These are phyloP conservation scores for Telenomus remus DNA, from an alignment of 1,140 invertebrate genomes.

Conservation along the genomic window DNA sequence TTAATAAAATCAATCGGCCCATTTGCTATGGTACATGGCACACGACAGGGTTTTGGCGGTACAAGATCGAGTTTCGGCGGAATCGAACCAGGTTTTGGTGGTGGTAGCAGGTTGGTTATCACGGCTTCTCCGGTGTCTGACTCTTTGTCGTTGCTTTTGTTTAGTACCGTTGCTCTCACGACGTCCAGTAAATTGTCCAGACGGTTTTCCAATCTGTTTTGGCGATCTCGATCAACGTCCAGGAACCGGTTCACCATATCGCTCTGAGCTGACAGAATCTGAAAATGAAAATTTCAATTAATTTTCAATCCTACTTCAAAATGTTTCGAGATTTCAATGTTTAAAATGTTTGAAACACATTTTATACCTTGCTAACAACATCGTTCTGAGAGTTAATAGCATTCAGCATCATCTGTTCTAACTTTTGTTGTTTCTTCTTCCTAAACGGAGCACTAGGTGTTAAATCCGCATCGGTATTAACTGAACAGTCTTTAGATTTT, in stretches of 20 bases:
- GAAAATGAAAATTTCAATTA: slow-evolving; percentile 10
- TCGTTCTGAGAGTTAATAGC: slow-evolving; percentile 74
- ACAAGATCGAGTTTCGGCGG: slow-evolving; percentile 72
- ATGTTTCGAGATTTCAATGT: too few relatives aligned
- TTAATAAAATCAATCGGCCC: slow-evolving; percentile 64
- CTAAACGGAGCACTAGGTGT: slow-evolving; percentile 67
- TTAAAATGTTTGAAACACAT: too few relatives aligned
- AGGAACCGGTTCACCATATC: slow-evolving; percentile 70
- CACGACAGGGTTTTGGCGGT: slow-evolving; percentile 72
- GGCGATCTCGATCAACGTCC: slow-evolving; percentile 70
- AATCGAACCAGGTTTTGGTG: slow-evolving; percentile 67
- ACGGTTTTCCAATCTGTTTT: slow-evolving; percentile 69
- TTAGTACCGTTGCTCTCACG: slow-evolving; percentile 66
- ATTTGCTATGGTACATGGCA: slow-evolving; percentile 67
- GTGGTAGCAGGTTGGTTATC: slow-evolving; percentile 69
- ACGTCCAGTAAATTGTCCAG: slow-evolving; percentile 71
- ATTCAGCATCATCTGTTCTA: slow-evolving; percentile 70
- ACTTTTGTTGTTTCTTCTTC: slow-evolving; percentile 71
- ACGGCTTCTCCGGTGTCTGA: slow-evolving; percentile 47
- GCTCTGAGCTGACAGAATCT: slow-evolving; percentile 72
- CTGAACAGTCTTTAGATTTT: slow-evolving; percentile 65
- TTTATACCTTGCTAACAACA: slow-evolving; percentile 71
- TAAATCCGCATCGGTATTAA: slow-evolving; percentile 68
- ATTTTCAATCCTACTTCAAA: too few relatives aligned
- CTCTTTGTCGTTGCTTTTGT: slow-evolving; percentile 61